Conservation (phyloP, 2,888 invertebrate genomes). For the Ochropleura leucogaster region DNA sequence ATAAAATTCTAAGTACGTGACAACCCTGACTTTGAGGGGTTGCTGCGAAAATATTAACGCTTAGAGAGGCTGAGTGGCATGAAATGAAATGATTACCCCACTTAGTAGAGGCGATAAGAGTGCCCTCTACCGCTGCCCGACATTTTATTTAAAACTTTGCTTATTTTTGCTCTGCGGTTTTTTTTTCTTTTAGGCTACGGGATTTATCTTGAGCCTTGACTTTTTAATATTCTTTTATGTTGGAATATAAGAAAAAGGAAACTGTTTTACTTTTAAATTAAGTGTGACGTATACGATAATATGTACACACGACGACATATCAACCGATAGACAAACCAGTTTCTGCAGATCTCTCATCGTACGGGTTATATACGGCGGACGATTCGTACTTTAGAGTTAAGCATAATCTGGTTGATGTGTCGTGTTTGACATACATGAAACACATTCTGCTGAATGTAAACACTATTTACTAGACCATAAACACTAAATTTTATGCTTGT, state of each 20-base stretch:
- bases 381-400: too few species aligned
- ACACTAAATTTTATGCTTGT: conserved; percentile 8
- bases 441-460: not conserved
- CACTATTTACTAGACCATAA: conserved; percentile 15
- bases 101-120: conserved; percentile 73
- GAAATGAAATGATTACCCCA: conserved; percentile 76
- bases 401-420: too few species aligned
- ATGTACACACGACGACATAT: too few species aligned
- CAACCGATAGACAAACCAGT: too few species aligned
- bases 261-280: not conserved
- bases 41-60: conserved; percentile 73
- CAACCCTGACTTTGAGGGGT: conserved; percentile 62
- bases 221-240: conserved; percentile 13
- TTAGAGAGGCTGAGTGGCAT: conserved; percentile 67
- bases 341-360: too few species aligned
- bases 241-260: not conserved
- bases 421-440: not conserved
- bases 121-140: conserved; percentile 53
- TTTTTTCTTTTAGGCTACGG: conserved; percentile 26
- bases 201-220: conserved; percentile 20
- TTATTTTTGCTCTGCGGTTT: conserved; percentile 43
- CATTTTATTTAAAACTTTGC: conserved; percentile 60
- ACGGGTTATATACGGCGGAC: too few species aligned
- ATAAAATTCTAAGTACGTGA: conserved; percentile 24
- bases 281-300: not conserved